A percentile compares a stretch with the other conserved stretches of the same genome.
Conservation (phyloP, 1,140 invertebrate species). For the Neodiprion pinetum region DNA sequence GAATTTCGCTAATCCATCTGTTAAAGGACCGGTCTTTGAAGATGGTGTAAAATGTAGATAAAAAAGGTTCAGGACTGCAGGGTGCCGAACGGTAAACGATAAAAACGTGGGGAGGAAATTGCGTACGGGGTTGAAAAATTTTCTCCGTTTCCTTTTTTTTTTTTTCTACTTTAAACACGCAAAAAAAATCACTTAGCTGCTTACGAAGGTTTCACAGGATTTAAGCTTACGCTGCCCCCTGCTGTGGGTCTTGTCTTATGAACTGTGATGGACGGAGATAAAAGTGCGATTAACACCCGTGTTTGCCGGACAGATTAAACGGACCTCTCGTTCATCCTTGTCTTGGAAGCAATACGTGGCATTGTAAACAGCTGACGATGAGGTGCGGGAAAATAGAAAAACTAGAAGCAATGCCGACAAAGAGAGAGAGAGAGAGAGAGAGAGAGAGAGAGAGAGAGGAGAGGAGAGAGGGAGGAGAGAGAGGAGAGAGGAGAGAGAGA, state of each 20-base stretch:
- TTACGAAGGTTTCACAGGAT: neutral
- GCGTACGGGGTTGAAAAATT: conserved; percentile 10
- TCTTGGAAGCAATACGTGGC: neutral
- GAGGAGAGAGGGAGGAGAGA: too few relatives aligned
- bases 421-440: neutral
- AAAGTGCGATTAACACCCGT: neutral
- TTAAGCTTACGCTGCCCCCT: neutral
- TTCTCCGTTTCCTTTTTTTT: conserved; percentile 29
- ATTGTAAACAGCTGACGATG: neutral
- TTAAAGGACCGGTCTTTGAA: too few relatives aligned
- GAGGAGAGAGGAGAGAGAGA: neutral
- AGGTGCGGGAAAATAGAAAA: neutral
- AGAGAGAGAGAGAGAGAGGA: neutral
- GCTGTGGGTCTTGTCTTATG: neutral
- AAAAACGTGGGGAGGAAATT: too few relatives aligned
- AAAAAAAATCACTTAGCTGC: neutral
- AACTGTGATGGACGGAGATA: neutral
- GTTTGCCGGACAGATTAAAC: neutral
- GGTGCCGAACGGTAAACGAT: too few relatives aligned
- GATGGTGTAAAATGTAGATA: too few relatives aligned
- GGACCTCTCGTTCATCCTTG: neutral
- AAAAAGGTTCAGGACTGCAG: too few relatives aligned
- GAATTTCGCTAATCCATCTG: too few relatives aligned
- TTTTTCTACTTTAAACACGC: conserved; percentile 6
- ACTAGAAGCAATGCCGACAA: neutral